phyloP scores from a whole-genome alignment of 2,113 vertebrate species.

The Acanthochromis polyacanthus region DNA sequence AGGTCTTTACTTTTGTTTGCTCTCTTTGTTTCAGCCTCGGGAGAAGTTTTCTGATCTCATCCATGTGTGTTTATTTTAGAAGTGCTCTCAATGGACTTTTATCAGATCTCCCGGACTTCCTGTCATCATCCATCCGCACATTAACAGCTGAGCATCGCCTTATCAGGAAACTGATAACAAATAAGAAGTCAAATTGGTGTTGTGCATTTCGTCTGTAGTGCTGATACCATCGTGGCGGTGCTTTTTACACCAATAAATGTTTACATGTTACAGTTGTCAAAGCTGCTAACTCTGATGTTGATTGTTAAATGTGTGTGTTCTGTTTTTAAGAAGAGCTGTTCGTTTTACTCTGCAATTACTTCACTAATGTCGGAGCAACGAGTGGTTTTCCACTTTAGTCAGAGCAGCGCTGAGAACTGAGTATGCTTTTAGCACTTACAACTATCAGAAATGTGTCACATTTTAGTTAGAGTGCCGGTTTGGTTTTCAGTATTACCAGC shows the following conservation, averaged over 20 bases:
- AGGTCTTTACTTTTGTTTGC: conserved; percentile 34
- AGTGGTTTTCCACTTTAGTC: conserved; percentile 23
- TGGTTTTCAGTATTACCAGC: conserved; percentile 62
- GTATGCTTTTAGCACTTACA: conserved; percentile 42
- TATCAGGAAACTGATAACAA: not conserved
- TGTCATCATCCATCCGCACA: conserved; percentile 18
- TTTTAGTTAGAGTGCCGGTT: conserved; percentile 44
- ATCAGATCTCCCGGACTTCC: conserved; percentile 12
- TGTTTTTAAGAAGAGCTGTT: conserved; percentile 6
- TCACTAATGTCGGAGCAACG: not conserved
- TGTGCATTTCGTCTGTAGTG: not conserved
- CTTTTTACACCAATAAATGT: not conserved
- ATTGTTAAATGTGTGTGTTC: not conserved
- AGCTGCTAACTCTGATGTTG: not conserved
- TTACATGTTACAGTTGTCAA: not conserved
- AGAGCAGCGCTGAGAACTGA: conserved; percentile 11
- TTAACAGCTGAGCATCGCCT: not conserved
- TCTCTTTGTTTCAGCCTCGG: conserved; percentile 23
- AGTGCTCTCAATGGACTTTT: not conserved
- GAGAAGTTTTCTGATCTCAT: not conserved
- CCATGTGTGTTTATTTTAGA: conserved; percentile 13
- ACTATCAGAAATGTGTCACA: conserved; percentile 46
- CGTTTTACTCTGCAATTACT: not conserved
- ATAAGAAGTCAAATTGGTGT: conserved; percentile 8
- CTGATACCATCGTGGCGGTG: not conserved